phyloP scores from a whole-genome alignment of 2,888 invertebrate genomes.

The Notocelia uddmanniana region DNA sequence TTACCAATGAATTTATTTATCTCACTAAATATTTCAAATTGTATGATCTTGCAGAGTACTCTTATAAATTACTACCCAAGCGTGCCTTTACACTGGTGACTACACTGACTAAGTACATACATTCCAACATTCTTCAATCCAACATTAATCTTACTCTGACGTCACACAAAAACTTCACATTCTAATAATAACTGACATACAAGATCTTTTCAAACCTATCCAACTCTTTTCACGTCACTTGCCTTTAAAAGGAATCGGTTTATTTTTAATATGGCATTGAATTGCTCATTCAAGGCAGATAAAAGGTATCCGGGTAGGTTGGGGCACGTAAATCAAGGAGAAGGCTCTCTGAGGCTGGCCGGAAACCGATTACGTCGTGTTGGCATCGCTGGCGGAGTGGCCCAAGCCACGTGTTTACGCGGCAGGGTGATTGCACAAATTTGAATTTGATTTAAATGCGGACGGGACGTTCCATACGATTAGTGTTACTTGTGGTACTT shows the following conservation, averaged over 20 bases:
- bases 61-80: too few species aligned
- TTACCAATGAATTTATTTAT: too few species aligned
- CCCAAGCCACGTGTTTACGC: slow-evolving; percentile 6
- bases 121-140: too few species aligned
- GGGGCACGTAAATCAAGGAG: slow-evolving; percentile 13
- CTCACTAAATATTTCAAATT: too few species aligned
- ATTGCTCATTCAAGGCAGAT: slow-evolving; percentile 30
- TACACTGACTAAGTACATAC: too few species aligned
- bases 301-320: slow-evolving; percentile 11
- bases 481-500: too few species aligned
- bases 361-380: slow-evolving; percentile 33
- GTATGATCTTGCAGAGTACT: too few species aligned
- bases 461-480: neutral
- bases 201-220: neutral
- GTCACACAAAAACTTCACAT: too few species aligned
- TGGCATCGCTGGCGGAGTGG: neutral
- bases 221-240: slow-evolving; percentile 19
- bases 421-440: neutral
- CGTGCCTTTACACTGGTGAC: too few species aligned
- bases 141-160: too few species aligned
- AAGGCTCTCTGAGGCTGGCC: slow-evolving; percentile 13
- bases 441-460: too few species aligned
- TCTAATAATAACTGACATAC: neutral
- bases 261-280: slow-evolving; percentile 31
- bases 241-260: slow-evolving; percentile 9